phyloP scores from a whole-genome alignment of 2,797 vertebrate genomes.

The Micrastur ruficollis region DNA sequence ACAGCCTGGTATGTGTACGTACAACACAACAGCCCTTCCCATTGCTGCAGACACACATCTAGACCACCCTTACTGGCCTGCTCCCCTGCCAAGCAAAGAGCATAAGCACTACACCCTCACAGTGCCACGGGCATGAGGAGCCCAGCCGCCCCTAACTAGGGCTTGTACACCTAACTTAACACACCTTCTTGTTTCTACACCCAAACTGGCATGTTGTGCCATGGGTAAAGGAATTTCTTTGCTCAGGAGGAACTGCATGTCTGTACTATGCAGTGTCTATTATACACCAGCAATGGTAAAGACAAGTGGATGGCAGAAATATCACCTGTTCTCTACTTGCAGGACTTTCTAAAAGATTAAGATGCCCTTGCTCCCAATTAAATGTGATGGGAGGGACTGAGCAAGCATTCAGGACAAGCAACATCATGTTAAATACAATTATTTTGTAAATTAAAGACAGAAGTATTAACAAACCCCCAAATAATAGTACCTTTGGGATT shows the following conservation, averaged over 20 bases:
- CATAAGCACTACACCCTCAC: background rate
- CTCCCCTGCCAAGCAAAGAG: background rate
- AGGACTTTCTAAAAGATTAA: background rate
- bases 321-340: background rate
- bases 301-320: background rate
- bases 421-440: background rate
- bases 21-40: fast-evolving
- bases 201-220: background rate
- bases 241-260: background rate
- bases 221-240: background rate
- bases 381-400: background rate
- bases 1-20: fast-evolving
- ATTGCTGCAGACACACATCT: background rate
- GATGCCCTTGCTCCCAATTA: background rate
- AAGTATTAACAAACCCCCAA: background rate
- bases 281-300: background rate
- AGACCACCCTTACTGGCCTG: too few relatives aligned
- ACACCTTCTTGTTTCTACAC: background rate
- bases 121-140: fast-evolving
- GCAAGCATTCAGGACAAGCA: background rate
- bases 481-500: background rate
- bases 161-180: background rate
- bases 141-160: too few relatives aligned
- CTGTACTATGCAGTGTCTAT: background rate
- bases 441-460: slow-evolving; percentile 1